These are phyloP conservation scores for Lysiphlebus fabarum DNA, from an alignment of 1,140 invertebrate species.

Conservation along the genomic window DNA sequence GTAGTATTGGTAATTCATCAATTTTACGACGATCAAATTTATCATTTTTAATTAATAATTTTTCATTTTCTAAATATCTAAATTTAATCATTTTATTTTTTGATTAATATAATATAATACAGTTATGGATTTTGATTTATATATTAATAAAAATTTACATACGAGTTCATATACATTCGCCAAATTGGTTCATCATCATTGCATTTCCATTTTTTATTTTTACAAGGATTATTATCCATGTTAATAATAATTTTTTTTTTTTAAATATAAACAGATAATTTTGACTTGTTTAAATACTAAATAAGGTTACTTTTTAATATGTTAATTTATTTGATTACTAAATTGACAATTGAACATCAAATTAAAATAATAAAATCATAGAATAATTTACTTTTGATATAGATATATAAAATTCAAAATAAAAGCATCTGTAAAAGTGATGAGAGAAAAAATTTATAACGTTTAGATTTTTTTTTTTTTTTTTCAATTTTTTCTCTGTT, in stretches of 20 bases:
- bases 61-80: conserved; percentile 31
- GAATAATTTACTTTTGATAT: too few relatives aligned
- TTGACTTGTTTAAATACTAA: too few relatives aligned
- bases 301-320: too few relatives aligned
- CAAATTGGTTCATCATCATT: conserved; percentile 27
- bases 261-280: too few relatives aligned
- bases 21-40: conserved; percentile 27
- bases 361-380: too few relatives aligned
- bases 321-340: neutral
- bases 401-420: neutral
- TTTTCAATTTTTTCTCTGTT: conserved; percentile 8
- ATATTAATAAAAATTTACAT: too few relatives aligned
- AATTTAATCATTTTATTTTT: too few relatives aligned
- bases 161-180: conserved; percentile 34
- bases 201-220: conserved; percentile 24
- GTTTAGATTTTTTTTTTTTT: too few relatives aligned
- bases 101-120: too few relatives aligned
- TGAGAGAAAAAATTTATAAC: too few relatives aligned
- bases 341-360: neutral
- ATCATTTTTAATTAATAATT: conserved; percentile 25
- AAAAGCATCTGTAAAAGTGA: neutral
- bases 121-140: too few relatives aligned
- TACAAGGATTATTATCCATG: conserved; percentile 16
- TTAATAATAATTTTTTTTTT: too few relatives aligned
- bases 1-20: conserved; percentile 23